Conservation (phyloP, 2,797 vertebrate genomes). For the Diplodus sargus region DNA sequence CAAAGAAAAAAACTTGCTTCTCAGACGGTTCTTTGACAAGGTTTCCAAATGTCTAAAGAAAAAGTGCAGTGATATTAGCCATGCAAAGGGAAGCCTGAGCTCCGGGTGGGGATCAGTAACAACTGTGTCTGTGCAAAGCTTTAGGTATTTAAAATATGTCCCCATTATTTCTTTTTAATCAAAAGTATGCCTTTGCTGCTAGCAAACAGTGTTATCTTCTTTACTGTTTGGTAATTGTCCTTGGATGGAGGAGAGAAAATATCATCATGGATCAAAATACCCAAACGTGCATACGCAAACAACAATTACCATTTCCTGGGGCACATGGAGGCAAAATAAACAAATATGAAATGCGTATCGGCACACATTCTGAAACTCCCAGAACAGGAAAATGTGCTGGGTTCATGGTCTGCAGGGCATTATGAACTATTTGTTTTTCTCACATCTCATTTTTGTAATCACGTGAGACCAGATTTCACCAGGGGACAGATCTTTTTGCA, state of each 20-base stretch:
- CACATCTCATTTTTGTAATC: conserved; percentile 73
- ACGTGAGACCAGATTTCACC: conserved; percentile 70
- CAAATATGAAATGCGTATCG: conserved; percentile 71
- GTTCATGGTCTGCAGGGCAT: conserved; percentile 67
- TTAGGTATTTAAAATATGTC: conserved; percentile 64
- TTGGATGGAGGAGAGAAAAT: conserved; percentile 78
- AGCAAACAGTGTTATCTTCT: conserved; percentile 70
- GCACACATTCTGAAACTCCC: conserved; percentile 49
- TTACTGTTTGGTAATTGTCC: conserved; percentile 73
- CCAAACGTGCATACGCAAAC: conserved; percentile 78
- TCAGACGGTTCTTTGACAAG: conserved; percentile 28
- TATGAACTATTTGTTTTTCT: conserved; percentile 71
- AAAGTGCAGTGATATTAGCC: conserved; percentile 45
- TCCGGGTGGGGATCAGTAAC: conserved; percentile 67
- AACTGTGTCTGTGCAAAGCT: conserved; percentile 66
- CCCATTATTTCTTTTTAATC: conserved; percentile 70
- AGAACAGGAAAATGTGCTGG: conserved; percentile 32
- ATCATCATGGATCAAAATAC: conserved; percentile 74
- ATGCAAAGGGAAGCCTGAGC: conserved; percentile 57
- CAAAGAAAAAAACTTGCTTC: conserved; percentile 34
- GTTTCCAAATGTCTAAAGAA: conserved; percentile 30
- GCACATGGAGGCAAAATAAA: conserved; percentile 69
- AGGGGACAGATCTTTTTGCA: conserved; percentile 46
- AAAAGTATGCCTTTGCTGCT: conserved; percentile 74
- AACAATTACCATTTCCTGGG: conserved; percentile 77